A percentile compares a stretch with the other conserved stretches of the same genome.
Evolutionary conservation across 2,797 vertebrate species (phyloP).

Genomic region (Alfaro cultratus): DNA sequence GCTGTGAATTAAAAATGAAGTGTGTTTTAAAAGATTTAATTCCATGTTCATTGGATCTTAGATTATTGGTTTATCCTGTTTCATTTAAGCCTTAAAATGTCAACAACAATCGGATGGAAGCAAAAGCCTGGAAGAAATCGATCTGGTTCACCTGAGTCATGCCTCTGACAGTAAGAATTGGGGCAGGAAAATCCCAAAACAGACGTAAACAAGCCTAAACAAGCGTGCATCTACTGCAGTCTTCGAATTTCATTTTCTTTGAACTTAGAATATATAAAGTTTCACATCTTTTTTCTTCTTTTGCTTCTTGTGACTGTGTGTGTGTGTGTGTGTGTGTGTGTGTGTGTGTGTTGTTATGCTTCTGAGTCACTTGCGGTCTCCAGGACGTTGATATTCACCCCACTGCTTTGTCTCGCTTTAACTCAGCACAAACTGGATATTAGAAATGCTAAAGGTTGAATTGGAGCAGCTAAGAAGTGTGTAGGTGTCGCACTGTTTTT

Average conservation of each 20-base stretch:
- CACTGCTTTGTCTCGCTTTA: slow-evolving; percentile 51
- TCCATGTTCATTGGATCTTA: not conserved
- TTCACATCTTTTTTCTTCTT: slow-evolving; percentile 69
- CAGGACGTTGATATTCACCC: slow-evolving; percentile 56
- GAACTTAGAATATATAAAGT: slow-evolving; percentile 71
- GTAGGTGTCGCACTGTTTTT: slow-evolving; percentile 7
- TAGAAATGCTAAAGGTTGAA: slow-evolving; percentile 33
- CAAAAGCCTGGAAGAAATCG: not conserved
- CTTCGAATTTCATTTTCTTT: slow-evolving; percentile 71
- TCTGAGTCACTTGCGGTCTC: slow-evolving; percentile 74
- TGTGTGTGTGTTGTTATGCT: slow-evolving; percentile 57
- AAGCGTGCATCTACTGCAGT: slow-evolving; percentile 7
- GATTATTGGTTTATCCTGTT: not conserved
- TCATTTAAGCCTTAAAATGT: not conserved
- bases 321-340: slow-evolving; percentile 38
- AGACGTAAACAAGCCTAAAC: slow-evolving; percentile 20
- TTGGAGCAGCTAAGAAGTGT: not conserved
- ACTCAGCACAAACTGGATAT: slow-evolving; percentile 54
- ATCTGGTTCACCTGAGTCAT: not conserved
- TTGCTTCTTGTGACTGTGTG: not conserved
- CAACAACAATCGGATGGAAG: not conserved
- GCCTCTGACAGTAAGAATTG: not conserved
- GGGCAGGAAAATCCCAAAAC: slow-evolving; percentile 18
- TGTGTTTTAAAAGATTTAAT: too few species aligned
- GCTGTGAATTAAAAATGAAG: not conserved